Evolutionary conservation across 1,140 invertebrate species (phyloP).

Genomic region (Hypsibius dujardini): DNA sequence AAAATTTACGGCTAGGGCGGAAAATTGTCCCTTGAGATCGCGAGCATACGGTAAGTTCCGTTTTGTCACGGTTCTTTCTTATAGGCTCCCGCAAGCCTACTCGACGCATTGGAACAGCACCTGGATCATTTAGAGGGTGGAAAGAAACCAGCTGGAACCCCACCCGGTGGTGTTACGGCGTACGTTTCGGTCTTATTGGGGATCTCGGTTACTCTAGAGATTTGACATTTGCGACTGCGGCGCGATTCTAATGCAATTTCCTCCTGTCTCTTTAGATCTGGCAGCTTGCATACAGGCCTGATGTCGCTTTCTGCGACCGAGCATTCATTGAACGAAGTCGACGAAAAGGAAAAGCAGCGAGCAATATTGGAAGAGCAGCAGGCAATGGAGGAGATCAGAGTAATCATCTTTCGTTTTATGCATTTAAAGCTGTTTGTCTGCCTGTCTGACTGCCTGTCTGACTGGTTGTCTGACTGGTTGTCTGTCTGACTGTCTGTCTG

Average conservation of each 20-base stretch:
- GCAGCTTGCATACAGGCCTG: conserved; percentile 1
- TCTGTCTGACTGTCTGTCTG: background rate
- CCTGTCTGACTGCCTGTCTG: no score
- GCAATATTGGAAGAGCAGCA: conserved; percentile 11
- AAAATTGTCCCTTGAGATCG: background rate
- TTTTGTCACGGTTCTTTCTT: conserved; percentile 23
- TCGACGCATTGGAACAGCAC: conserved; percentile 93
- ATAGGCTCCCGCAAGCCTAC: conserved; percentile 81
- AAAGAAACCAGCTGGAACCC: conserved; percentile 40
- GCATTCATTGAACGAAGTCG: conserved; percentile 14
- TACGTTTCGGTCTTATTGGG: conserved; percentile 15
- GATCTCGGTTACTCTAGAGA: background rate
- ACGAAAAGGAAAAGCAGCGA: background rate
- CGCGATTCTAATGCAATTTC: no score
- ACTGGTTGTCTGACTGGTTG: background rate
- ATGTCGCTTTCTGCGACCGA: conserved; percentile 13
- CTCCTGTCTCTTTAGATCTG: conserved; percentile 13
- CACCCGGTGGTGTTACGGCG: conserved; percentile 22
- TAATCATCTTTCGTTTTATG: conserved; percentile 6
- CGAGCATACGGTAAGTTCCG: conserved; percentile 18
- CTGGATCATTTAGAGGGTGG: conserved; percentile 76
- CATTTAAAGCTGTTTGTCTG: no score
- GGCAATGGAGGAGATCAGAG: conserved; percentile 15
- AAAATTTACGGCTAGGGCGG: no score
- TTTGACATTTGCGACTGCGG: background rate